Evolutionary conservation across 1,140 invertebrate genomes (phyloP), one percentile per base, ranked within the genome.

Genomic region (Paralvinella palmiformis): DNA sequence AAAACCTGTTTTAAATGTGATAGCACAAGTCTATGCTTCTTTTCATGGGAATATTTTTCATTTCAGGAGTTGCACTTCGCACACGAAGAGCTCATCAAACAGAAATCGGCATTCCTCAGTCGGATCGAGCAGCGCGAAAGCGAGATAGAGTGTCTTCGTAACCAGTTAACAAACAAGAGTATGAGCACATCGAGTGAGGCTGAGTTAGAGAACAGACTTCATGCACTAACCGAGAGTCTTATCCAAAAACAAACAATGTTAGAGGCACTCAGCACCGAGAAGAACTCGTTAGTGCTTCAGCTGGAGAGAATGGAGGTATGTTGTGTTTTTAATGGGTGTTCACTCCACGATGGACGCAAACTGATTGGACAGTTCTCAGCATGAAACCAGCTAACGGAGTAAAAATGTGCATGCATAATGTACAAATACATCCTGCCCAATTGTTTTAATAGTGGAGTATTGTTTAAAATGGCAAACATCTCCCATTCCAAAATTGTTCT

Each of bases 161-260:
- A 82, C 68, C 86, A 87, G 78, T 68, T 84, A 7, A 83, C 82
- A 24, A 79, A 82, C 22, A 82, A 81, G 68, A 76, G 72, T 24
- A 72, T 81, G 65, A 81, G 76, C 65, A 78, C 81, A 7, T 83
- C 81, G 1, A 83, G 84, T 29, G 84, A 83, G 64, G 80, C 74
- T 60, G 85, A 90, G 81, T 71, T 89, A 64, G 88, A 91, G 78
- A 82, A 84, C 7, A 82, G 89, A 65, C 77, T 91, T 1, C 83
- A 87, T 60, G 81, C 84, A 1, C 80, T 91, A 13, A 91, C 90
- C 1, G 88, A 91, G 73, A 89, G 88, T 53, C 80, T 92, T 20
- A 89, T 92, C 59, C 83, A 88, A 63, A 91, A 92, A 72, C 91
- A 93, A 75, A 87, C 87, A 57, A 82, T 86, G 59, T 72, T 93